phyloP scores from a whole-genome alignment of 2,113 vertebrate species.

The Dicentrarchus labrax region DNA sequence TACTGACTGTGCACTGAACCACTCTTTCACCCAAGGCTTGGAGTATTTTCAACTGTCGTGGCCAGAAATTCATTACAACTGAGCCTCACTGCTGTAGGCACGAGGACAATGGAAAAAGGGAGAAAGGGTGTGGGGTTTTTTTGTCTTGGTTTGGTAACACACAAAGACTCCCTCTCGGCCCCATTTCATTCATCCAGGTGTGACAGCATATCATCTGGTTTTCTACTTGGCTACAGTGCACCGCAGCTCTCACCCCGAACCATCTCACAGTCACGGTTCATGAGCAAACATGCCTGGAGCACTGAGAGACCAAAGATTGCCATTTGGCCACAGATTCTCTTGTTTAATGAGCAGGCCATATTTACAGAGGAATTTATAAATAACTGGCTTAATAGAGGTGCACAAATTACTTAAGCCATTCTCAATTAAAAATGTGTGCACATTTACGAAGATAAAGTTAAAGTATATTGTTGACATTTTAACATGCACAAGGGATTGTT shows the following conservation, averaged over 20 bases:
- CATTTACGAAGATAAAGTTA: background rate
- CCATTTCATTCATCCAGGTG: constrained; percentile 18
- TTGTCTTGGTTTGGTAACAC: background rate
- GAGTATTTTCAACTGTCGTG: constrained; percentile 2
- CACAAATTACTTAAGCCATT: too few species aligned
- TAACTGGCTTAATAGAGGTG: background rate
- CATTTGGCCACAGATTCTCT: background rate
- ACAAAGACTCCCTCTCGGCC: background rate
- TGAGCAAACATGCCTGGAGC: constrained; percentile 24
- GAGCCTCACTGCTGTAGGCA: background rate
- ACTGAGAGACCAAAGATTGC: constrained; percentile 2
- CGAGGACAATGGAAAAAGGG: background rate
- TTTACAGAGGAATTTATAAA: background rate
- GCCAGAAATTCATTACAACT: constrained; percentile 18
- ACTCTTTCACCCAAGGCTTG: constrained; percentile 1
- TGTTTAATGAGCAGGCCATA: constrained; percentile 3
- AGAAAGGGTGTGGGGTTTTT: background rate
- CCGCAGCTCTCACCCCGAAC: background rate
- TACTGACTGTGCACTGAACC: background rate
- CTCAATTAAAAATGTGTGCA: too few species aligned
- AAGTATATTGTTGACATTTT: background rate
- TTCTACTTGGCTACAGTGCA: constrained; percentile 22
- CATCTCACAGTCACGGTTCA: constrained; percentile 4
- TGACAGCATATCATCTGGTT: constrained; percentile 8
- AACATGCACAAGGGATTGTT: background rate